Evolutionary conservation across 2,888 invertebrate genomes (phyloP).

Genomic region (Chalcosyrphus nemorum): DNA sequence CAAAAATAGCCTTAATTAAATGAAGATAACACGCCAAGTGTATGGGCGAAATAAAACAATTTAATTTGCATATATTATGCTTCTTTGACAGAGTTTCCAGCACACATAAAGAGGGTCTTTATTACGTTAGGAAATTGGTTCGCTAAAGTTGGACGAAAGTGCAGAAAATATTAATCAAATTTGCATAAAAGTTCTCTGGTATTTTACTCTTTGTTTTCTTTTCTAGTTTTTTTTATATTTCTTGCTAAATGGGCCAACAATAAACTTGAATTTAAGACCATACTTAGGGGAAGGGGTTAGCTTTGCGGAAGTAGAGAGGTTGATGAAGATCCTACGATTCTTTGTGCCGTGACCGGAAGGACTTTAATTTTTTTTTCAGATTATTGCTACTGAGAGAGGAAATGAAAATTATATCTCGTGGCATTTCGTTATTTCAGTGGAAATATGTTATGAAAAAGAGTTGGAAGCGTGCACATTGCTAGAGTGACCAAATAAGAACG

Average conservation of each 20-base stretch:
- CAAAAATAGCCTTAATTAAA: constrained; percentile 6
- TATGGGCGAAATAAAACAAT: constrained; percentile 4
- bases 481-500: too few species aligned
- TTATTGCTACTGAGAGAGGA: too few species aligned
- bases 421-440: too few species aligned
- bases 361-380: too few species aligned
- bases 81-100: constrained; percentile 23
- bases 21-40: not conserved
- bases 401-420: too few species aligned
- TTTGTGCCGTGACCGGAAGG: too few species aligned
- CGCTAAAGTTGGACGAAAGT: constrained; percentile 16
- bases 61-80: constrained; percentile 34
- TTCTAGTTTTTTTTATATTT: not conserved
- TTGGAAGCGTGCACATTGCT: too few species aligned
- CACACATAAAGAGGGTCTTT: constrained; percentile 9
- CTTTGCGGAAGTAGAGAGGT: too few species aligned
- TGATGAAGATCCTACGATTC: too few species aligned
- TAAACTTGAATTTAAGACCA: too few species aligned
- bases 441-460: too few species aligned
- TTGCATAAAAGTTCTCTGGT: constrained; percentile 30
- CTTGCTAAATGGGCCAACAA: not conserved
- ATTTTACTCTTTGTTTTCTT: not conserved
- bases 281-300: too few species aligned
- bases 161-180: constrained; percentile 26
- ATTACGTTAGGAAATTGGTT: constrained; percentile 20